Evolutionary conservation across 2,888 invertebrate species (phyloP), one percentile per base, ranked within the genome.

Genomic region (Cephus pulcher): DNA sequence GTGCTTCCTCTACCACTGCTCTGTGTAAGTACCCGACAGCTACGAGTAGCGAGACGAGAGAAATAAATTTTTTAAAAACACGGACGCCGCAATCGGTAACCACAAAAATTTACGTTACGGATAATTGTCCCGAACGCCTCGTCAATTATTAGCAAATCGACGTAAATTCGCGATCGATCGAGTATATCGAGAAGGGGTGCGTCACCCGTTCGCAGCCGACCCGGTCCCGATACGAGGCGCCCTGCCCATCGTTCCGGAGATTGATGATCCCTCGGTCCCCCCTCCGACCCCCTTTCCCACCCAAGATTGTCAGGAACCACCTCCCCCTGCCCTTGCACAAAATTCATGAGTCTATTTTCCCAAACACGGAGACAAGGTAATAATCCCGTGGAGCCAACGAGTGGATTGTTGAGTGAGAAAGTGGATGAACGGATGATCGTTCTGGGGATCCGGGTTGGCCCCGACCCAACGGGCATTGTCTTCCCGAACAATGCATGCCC

Each of bases 1-100:
- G 92, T 97, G 96, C 91, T 96, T 97, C 93, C 93, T 96, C 81
- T 96, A 96, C 92, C 96, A 96, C 92, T 95, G 95, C 92, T 94
- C 95, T 85, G 96, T 96, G 96, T 96, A 90, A 95, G 96, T 95
- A 91, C 40, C 37, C 35, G 37, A 34, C 9, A 23, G 56, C 56
- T 9, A 0, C 15, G 23, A 9, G 9, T 23, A 56, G 9, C 56
- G 2, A 23, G 56, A 9, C 15, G 2, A 6, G 15, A 23, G 1
- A 15, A 40, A 15, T 2, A 15, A 40, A 23, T 1, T 1, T 0
- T 30, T 30, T 30, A 15, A 40, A 12, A 15, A 15, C 0, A 4
- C 15, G 15, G 6, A 35, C 35, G 34, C 34, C 4, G 12, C 12
- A 23, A 15, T 15, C 15, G 6, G 4, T 1, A 40, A 40, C 15